phyloP scores from a whole-genome alignment of 2,888 invertebrate species.

The Thymelicus lineola region DNA sequence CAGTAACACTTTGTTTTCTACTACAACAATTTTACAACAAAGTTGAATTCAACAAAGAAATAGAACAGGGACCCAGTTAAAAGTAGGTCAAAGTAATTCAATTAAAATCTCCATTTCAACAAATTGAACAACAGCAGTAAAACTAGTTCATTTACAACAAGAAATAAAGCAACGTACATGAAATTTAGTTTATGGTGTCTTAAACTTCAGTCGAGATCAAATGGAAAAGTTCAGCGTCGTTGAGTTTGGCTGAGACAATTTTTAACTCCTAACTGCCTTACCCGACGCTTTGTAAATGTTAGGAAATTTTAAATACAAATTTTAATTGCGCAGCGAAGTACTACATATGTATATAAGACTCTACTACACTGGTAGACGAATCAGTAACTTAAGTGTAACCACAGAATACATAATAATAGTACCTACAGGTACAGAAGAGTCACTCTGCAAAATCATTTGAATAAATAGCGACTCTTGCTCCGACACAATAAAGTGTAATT shows the following conservation, averaged over 20 bases:
- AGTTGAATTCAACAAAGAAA: background rate
- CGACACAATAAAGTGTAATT: too few species aligned
- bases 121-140: conserved; percentile 32
- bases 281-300: conserved; percentile 3
- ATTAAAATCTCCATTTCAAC: conserved; percentile 18
- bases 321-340: background rate
- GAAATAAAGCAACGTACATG: conserved; percentile 45
- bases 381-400: too few species aligned
- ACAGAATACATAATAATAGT: too few species aligned
- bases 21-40: background rate
- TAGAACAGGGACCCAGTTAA: background rate
- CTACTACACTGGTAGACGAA: too few species aligned
- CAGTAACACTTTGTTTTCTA: too few species aligned
- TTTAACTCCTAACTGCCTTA: conserved; percentile 15
- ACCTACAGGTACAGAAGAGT: too few species aligned
- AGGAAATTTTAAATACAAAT: conserved; percentile 4
- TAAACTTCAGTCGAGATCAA: conserved; percentile 59
- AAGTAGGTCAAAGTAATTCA: conserved; percentile 17
- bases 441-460: too few species aligned
- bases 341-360: too few species aligned
- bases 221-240: conserved; percentile 50
- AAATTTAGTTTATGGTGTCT: conserved; percentile 58
- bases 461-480: too few species aligned
- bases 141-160: conserved; percentile 48
- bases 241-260: conserved; percentile 17